Conservation (phyloP, 2,113 vertebrate species). For the Tragelaphus strepsiceros region DNA sequence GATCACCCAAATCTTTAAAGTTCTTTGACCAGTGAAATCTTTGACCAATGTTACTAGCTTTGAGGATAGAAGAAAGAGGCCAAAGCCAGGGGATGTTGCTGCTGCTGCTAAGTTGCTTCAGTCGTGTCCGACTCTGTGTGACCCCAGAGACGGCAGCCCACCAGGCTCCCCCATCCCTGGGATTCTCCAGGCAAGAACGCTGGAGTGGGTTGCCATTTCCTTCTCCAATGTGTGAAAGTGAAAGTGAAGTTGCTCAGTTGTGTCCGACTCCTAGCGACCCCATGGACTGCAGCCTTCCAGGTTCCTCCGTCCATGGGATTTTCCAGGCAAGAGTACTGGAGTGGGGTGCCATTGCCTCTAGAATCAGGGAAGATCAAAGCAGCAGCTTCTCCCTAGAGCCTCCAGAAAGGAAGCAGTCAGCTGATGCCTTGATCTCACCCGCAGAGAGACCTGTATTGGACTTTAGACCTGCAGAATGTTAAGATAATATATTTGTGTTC, state of each 20-base stretch:
- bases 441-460: neutral
- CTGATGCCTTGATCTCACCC: neutral
- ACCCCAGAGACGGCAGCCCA: too few species aligned
- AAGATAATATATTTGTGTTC: neutral
- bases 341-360: neutral
- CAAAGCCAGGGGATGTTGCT: neutral
- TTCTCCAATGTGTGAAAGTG: too few species aligned
- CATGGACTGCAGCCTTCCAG: too few species aligned
- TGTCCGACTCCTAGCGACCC: too few species aligned
- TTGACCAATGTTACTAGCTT: neutral
- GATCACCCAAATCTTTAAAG: neutral
- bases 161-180: too few species aligned
- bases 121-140: rapidly evolving
- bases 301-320: too few species aligned
- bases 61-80: neutral
- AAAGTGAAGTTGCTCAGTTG: too few species aligned
- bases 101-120: too few species aligned
- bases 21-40: neutral
- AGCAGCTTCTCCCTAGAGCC: neutral
- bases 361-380: neutral
- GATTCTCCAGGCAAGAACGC: too few species aligned
- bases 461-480: neutral
- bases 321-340: too few species aligned
- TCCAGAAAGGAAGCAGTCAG: neutral
- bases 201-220: too few species aligned